A percentile compares a stretch with the other conserved stretches of the same genome.
Conservation (phyloP, 2,888 invertebrate genomes). For the Tinea semifulvella region DNA sequence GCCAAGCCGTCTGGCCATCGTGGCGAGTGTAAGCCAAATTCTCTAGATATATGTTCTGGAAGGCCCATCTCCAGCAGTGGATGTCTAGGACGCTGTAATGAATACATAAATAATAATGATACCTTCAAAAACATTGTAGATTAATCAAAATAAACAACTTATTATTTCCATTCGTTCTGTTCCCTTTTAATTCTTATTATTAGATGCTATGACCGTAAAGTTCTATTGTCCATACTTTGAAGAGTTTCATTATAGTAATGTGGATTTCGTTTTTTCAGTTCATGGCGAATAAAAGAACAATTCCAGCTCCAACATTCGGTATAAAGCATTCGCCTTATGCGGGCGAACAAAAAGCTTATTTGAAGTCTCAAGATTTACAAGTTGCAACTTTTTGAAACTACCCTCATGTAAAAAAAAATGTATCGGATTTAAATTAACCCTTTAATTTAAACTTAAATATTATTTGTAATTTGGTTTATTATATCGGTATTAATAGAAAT, state of each 20-base stretch:
- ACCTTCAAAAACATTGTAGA: background rate
- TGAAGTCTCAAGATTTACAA: constrained; percentile 29
- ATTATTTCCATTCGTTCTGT: background rate
- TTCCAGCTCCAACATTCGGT: constrained; percentile 44
- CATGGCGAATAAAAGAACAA: constrained; percentile 30
- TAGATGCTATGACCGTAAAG: background rate
- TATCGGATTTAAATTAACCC: too few species aligned
- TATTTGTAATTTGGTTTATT: too few species aligned
- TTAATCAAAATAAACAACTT: background rate
- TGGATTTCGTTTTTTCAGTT: constrained; percentile 28
- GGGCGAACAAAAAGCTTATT: constrained; percentile 30
- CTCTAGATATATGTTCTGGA: too few species aligned
- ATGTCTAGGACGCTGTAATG: too few species aligned
- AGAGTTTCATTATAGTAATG: constrained; percentile 8
- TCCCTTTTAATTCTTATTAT: background rate
- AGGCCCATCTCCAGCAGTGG: too few species aligned
- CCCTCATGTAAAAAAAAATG: too few species aligned
- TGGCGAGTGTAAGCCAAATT: too few species aligned
- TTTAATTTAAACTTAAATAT: too few species aligned
- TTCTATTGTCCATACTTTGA: background rate
- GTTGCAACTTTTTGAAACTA: constrained; percentile 25
- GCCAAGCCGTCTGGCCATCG: too few species aligned
- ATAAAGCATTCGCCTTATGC: constrained; percentile 39
- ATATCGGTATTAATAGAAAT: too few species aligned
- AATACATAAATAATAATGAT: too few species aligned